Percentiles rank a stretch among this genome's conserved stretches.
phyloP scores from a whole-genome alignment of 2,797 vertebrate species.

The Pyrocephalus nanus region DNA sequence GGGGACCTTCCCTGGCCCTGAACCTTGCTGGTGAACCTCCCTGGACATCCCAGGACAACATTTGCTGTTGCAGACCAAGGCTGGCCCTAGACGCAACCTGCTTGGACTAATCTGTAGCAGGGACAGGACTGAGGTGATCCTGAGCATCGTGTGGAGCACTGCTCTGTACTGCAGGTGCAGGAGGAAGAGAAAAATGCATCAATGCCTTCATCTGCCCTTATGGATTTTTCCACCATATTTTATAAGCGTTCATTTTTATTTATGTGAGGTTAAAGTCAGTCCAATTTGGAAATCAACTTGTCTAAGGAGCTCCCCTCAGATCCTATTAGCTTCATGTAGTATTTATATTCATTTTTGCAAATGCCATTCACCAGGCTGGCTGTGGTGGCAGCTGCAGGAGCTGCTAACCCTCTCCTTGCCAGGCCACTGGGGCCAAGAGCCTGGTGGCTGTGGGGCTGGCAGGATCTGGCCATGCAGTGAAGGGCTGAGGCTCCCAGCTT shows the following conservation, averaged over 20 bases:
- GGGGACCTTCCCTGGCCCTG: neutral
- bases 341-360: constrained; percentile 66
- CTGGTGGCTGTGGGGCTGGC: neutral
- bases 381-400: neutral
- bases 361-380: constrained; percentile 38
- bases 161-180: neutral
- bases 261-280: constrained; percentile 65
- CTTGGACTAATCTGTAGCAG: neutral
- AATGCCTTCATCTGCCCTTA: constrained; percentile 3
- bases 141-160: neutral
- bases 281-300: constrained; percentile 68
- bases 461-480: neutral
- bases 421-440: fast-evolving
- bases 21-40: neutral
- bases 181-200: neutral
- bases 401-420: constrained; percentile 22
- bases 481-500: neutral
- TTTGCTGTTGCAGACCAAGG: neutral
- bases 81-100: neutral
- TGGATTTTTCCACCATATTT: constrained; percentile 59
- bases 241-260: constrained; percentile 57
- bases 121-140: fast-evolving
- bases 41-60: neutral
- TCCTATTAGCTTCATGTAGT: constrained; percentile 57
- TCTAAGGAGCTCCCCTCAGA: constrained; percentile 54